phyloP scores from a whole-genome alignment of 2,888 invertebrate genomes.

The Antitype chi region DNA sequence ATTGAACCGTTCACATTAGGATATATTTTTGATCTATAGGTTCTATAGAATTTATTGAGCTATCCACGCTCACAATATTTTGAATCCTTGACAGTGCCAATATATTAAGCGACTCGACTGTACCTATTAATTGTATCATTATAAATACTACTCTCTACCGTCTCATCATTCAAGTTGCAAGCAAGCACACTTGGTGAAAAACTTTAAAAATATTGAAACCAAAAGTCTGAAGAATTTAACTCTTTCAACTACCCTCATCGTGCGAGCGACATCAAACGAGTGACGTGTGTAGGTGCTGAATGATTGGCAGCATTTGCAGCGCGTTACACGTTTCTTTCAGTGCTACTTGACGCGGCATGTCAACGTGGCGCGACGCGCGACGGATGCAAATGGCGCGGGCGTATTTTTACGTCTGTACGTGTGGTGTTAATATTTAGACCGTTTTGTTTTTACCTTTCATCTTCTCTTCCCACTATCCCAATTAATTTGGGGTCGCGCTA shows the following conservation, averaged over 20 bases:
- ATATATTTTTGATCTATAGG: too few species aligned
- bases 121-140: too few species aligned
- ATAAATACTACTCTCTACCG: background rate
- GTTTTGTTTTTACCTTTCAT: constrained; percentile 1
- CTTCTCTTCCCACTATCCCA: background rate
- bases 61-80: too few species aligned
- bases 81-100: too few species aligned
- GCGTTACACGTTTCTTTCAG: constrained; percentile 55
- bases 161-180: background rate
- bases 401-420: constrained; percentile 11
- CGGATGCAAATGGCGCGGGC: constrained; percentile 18
- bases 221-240: background rate
- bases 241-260: constrained; percentile 28
- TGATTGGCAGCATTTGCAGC: constrained; percentile 54
- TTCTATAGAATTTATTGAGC: too few species aligned
- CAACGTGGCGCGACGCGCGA: constrained; percentile 14
- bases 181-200: background rate
- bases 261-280: constrained; percentile 35
- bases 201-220: background rate
- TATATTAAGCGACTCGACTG: too few species aligned
- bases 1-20: too few species aligned
- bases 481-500: background rate
- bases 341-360: constrained; percentile 32
- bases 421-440: constrained; percentile 1
- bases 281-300: constrained; percentile 39